Percentiles rank a stretch among this genome's conserved stretches.
phyloP scores from a whole-genome alignment of 2,113 vertebrate species.

The Melozone crissalis region DNA sequence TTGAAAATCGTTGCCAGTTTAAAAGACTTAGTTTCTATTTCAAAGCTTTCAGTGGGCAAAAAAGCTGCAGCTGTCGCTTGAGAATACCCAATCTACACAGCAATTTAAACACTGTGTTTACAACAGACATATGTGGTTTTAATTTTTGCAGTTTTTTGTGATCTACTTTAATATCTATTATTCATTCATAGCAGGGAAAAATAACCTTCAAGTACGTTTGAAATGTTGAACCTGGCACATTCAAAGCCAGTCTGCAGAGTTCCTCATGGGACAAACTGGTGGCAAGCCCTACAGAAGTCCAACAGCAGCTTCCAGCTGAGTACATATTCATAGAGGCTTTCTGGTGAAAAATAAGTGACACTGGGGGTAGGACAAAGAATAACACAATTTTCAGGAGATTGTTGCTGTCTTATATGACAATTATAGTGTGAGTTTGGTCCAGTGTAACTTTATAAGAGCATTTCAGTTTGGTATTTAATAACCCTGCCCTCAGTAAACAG shows the following conservation, averaged over 20 bases:
- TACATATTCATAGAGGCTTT: not conserved
- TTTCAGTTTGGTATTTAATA: not conserved
- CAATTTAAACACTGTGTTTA: slow-evolving; percentile 24
- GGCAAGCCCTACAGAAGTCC: not conserved
- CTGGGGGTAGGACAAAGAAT: not conserved
- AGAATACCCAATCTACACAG: slow-evolving; percentile 14
- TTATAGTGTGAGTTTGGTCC: not conserved
- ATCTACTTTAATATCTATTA: not conserved
- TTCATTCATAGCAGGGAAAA: not conserved
- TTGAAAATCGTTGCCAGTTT: slow-evolving; percentile 35
- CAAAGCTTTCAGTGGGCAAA: not conserved
- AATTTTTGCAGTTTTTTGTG: not conserved
- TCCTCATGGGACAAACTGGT: not conserved
- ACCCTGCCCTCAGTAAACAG: not conserved
- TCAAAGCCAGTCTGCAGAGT: not conserved
- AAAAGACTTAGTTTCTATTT: slow-evolving; percentile 39
- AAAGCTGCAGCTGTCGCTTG: not conserved
- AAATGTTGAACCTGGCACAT: not conserved
- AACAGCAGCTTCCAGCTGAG: not conserved
- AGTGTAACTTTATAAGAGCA: not conserved
- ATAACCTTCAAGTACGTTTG: not conserved
- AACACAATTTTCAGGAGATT: not conserved
- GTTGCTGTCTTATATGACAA: not conserved
- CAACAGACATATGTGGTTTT: not conserved
- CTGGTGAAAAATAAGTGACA: not conserved